Conservation (phyloP, 2,797 vertebrate genomes). For the Tachyglossus aculeatus region DNA sequence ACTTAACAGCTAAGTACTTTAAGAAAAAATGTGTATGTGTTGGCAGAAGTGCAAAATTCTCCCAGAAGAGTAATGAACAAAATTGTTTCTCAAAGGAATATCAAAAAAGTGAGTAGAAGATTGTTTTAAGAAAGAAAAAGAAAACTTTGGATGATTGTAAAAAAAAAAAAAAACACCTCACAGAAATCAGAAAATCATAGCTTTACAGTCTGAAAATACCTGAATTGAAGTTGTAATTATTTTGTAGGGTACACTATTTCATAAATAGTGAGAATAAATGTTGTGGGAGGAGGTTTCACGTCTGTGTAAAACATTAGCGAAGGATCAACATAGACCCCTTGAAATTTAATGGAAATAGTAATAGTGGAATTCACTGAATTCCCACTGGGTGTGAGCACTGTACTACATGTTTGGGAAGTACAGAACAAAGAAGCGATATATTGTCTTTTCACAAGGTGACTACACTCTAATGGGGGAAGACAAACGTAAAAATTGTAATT, state of each 20-base stretch:
- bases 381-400: too few species aligned
- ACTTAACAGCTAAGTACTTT: slow-evolving; percentile 25
- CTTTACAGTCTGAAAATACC: slow-evolving; percentile 15
- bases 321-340: too few species aligned
- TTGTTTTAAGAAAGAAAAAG: slow-evolving; percentile 6
- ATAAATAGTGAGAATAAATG: slow-evolving; percentile 26
- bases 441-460: too few species aligned
- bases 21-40: not conserved
- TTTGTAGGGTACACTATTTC: slow-evolving; percentile 3
- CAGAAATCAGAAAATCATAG: slow-evolving; percentile 21
- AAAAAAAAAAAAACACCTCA: not conserved
- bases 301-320: not conserved
- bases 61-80: not conserved
- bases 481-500: too few species aligned
- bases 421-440: too few species aligned
- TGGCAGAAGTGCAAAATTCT: slow-evolving; percentile 5
- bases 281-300: not conserved
- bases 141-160: too few species aligned
- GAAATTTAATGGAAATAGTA: too few species aligned
- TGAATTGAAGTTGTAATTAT: slow-evolving; percentile 22
- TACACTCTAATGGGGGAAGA: too few species aligned
- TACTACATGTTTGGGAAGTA: too few species aligned
- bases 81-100: slow-evolving; percentile 17
- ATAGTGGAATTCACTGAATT: too few species aligned
- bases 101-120: slow-evolving; percentile 1